Base-by-base conservation (phyloP, 2,888 invertebrate species). In the Sarcophaga subvicina region DNA sequence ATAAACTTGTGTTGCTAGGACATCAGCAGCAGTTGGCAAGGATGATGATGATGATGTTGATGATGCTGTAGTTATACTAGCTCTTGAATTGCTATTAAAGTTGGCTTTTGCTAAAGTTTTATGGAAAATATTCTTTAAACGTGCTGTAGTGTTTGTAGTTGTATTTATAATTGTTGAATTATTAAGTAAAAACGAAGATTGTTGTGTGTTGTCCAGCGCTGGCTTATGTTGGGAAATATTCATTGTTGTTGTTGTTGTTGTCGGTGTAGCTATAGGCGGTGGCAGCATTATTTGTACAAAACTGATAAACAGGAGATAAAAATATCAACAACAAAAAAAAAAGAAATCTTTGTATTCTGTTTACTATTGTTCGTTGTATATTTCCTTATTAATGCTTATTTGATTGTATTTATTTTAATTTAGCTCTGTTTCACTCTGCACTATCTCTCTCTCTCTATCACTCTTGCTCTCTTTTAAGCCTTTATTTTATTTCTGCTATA, bases 61-160 rank as follows among this genome's bases (percentile, higher is more conserved):
- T 3, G 66, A 25, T 3, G 5, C 5, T 11, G 37, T 37, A 8
- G 10, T 37, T 37, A 37, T 37, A 37, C 8, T 37, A 37, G 37
- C 6, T 6, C 22, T 20, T 27, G 37, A 17, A 73, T 14, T 37
- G 78, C 11, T 5, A 17, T 79, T 20, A 90, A 80, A n/a, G 90
- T 89, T 89, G 76, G 88, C 75, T 81, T 88, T 88, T 63, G 89
- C 89, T 66, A 91, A 79, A 60, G 91, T 91, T 73, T 89, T 90
- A 79, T 90, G 90, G 17, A 91, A 88, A 84, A 91, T 88, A 73
- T 89, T 82, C 84, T 90, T 91, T 63, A 87, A 47, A 62, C 70
- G 69, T 78, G 62, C 72, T 78, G 60, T 83, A 67, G 69, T 47
- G 47, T 71, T 22, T 45, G 59, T 20, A 45, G n/a, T n/a, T 49